Base-by-base conservation (phyloP, 2,888 invertebrate species). In the Acheta domesticus region DNA sequence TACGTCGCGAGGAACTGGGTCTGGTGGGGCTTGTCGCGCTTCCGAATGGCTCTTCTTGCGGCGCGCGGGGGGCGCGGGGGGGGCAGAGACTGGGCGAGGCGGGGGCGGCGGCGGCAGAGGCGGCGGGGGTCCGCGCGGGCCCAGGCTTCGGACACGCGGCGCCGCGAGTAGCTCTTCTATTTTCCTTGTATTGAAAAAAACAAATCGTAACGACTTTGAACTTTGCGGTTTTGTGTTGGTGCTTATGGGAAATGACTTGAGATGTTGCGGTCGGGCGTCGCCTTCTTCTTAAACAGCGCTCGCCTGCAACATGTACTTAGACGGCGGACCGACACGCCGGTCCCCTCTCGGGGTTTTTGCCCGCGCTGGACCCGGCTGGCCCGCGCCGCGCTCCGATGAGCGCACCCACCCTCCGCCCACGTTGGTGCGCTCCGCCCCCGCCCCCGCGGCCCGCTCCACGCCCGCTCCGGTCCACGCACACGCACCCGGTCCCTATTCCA, bases 171-270 rank as follows among this genome's bases (percentile, higher is more conserved):
- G 62, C 62, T n/a, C n/a, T n/a, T 62, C n/a, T 62, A 62, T 62
- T 62, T 62, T 62, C 62, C 62, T n/a, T n/a, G 62, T n/a, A 12
- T 62, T 62, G 62, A 62, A 62, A 62, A 62, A 62, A 62, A 62
- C 62, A 12, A 62, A 62, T 14, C 62, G 62, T 62, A 62, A 62
- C 62, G 62, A 62, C 62, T 62, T 62, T 62, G 62, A 62, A 62
- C 62, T 62, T 62, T 62, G 62, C 62, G 62, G 62, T 62, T 62
- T 62, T 62, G 36, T 62, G 16, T 62, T 62, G 62, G 62, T 62
- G 62, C 62, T 62, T 62, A 62, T 62, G 62, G 62, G 62, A 62
- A 62, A 62, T 62, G 62, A 62, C 62, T 62, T 62, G 62, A 62
- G 62, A 62, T 62, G 62, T 62, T 62, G 62, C 62, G 62, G 62